Evolutionary conservation across 2,797 vertebrate species (phyloP).

Genomic region (Craterocephalus amniculus): DNA sequence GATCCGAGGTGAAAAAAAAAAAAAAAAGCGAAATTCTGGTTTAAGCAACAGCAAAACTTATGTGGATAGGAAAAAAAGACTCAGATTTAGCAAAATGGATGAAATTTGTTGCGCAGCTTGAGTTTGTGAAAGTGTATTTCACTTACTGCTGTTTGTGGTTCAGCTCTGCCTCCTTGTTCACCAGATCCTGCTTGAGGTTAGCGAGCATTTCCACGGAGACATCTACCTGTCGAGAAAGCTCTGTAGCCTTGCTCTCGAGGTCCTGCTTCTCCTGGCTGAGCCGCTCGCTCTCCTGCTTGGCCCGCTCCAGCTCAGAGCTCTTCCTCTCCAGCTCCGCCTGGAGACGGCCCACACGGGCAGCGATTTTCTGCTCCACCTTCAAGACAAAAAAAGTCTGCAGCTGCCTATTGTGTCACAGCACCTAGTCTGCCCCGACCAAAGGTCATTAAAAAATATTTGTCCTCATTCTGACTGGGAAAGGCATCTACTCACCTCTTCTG

Average conservation of each 20-base stretch:
- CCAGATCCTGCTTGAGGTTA: constrained; percentile 96
- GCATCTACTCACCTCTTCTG: constrained; percentile 85
- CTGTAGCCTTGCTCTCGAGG: constrained; percentile 93
- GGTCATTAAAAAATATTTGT: too few species aligned
- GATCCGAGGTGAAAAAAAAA: too few species aligned
- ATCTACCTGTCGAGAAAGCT: constrained; percentile 96
- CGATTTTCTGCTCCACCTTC: constrained; percentile 96
- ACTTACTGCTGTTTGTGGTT: constrained; percentile 97
- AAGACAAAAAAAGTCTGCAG: constrained; percentile 20
- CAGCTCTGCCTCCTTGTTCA: constrained; percentile 96
- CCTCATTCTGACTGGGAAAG: background rate
- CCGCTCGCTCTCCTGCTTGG: constrained; percentile 92
- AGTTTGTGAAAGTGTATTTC: background rate
- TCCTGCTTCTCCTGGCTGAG: constrained; percentile 95
- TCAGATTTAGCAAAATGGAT: background rate
- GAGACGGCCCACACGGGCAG: constrained; percentile 92
- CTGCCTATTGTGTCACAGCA: background rate
- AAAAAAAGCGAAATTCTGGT: too few species aligned
- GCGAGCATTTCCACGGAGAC: constrained; percentile 98
- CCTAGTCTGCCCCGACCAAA: too few species aligned
- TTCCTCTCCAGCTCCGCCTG: constrained; percentile 97
- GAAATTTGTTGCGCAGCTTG: background rate
- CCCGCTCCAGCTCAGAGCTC: constrained; percentile 95
- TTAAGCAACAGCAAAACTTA: too few species aligned
- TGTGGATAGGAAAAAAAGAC: background rate